A percentile compares a stretch with the other conserved stretches of the same genome.
phyloP scores from a whole-genome alignment of 1,140 invertebrate species.

The Phortica variegata region DNA sequence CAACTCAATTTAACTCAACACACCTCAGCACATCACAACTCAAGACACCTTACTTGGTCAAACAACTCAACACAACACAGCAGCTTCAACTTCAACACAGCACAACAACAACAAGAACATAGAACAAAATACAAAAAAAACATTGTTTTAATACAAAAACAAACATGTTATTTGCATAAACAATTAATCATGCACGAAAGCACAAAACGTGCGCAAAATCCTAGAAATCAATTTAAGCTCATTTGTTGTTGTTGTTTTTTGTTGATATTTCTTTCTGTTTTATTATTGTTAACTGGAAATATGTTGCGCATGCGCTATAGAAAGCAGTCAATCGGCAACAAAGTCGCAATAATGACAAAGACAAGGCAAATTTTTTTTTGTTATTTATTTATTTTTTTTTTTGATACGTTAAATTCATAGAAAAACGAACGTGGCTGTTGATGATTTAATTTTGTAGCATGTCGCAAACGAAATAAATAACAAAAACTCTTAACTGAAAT shows the following conservation, averaged over 20 bases:
- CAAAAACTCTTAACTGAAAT: conserved; percentile 11
- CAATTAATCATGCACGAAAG: conserved; percentile 47
- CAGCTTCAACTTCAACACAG: no score
- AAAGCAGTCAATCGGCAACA: conserved; percentile 27
- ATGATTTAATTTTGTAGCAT: conserved; percentile 52
- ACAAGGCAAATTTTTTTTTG: background rate
- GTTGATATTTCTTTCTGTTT: background rate
- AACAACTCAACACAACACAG: no score
- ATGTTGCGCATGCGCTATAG: background rate
- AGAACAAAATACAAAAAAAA: no score
- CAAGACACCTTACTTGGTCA: no score
- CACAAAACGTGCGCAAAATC: conserved; percentile 47
- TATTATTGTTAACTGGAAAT: background rate
- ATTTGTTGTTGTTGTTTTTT: no score
- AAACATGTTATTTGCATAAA: conserved; percentile 55
- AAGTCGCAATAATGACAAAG: conserved; percentile 16
- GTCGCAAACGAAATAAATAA: conserved; percentile 18
- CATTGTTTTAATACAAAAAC: no score
- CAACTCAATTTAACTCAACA: no score
- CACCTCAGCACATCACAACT: no score
- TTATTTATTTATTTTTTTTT: conserved; percentile 6
- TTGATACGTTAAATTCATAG: no score
- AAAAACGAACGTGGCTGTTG: conserved; percentile 27
- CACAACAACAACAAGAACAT: no score
- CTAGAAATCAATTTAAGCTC: conserved; percentile 17